Percentiles rank a stretch among this genome's conserved stretches.
phyloP scores from a whole-genome alignment of 1,140 invertebrate genomes.

The Oryctes rhinoceros region DNA sequence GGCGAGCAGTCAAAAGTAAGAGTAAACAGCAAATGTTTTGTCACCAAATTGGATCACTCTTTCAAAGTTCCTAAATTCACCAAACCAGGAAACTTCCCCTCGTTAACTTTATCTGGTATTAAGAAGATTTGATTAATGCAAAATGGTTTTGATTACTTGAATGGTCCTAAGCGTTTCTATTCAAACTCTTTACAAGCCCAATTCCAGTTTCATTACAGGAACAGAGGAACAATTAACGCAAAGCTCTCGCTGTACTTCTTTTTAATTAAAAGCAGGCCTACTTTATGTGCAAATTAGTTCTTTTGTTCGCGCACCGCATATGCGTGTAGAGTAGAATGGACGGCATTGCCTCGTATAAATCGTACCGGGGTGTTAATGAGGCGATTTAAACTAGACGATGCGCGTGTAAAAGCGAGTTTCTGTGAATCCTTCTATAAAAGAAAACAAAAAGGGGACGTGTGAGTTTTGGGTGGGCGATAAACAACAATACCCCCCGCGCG shows the following conservation, averaged over 20 bases:
- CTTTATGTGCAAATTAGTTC: slow-evolving; percentile 22
- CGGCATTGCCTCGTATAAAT: slow-evolving; percentile 23
- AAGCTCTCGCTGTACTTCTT: neutral
- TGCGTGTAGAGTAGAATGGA: neutral
- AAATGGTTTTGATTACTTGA: too few species aligned
- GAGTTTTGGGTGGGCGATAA: slow-evolving; percentile 43
- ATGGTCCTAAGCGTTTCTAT: too few species aligned
- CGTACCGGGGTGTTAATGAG: slow-evolving; percentile 17
- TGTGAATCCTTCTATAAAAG: slow-evolving; percentile 29
- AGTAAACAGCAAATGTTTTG: too few species aligned
- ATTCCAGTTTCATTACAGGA: too few species aligned
- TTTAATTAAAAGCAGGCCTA: slow-evolving; percentile 17
- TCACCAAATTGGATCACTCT: too few species aligned
- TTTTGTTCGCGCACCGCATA: neutral
- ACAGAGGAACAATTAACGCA: neutral
- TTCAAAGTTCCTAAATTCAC: too few species aligned
- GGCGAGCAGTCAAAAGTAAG: too few species aligned
- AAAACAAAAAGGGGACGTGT: slow-evolving; percentile 37
- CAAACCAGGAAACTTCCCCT: too few species aligned
- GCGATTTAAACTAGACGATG: slow-evolving; percentile 26
- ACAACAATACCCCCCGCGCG: slow-evolving; percentile 44
- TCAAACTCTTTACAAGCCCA: too few species aligned
- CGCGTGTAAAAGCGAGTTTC: slow-evolving; percentile 24
- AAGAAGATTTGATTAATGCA: too few species aligned
- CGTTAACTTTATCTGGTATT: too few species aligned